These are phyloP conservation scores for Tachyglossus aculeatus DNA, from an alignment of 2,797 vertebrate species.

Conservation along the genomic window DNA sequence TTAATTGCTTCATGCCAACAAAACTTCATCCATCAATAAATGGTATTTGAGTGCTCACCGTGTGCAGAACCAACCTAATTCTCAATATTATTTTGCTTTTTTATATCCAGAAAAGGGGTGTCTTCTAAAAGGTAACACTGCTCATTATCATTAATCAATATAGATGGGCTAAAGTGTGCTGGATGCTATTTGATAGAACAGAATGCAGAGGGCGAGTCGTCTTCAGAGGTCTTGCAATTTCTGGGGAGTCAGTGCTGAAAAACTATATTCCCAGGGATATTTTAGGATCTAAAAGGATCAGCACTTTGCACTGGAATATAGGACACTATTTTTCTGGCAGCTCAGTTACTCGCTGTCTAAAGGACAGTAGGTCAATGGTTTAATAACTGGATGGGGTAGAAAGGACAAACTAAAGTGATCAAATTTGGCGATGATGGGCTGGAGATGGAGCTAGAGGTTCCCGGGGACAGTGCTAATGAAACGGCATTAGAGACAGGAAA, in stretches of 20 bases:
- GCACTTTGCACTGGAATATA: neutral
- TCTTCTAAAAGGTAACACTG: neutral
- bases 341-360: no score
- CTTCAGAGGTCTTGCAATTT: neutral
- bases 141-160: constrained; percentile 7
- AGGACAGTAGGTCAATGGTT: no score
- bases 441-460: no score
- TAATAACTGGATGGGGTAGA: no score
- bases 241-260: neutral
- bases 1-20: no score
- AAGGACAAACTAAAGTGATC: no score
- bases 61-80: no score
- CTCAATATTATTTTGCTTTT: neutral
- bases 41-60: no score
- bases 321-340: neutral
- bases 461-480: no score
- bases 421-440: no score
- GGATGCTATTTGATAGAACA: neutral
- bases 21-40: no score
- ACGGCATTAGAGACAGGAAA: no score
- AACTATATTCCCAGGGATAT: neutral
- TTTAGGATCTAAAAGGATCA: neutral
- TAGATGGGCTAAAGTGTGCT: neutral
- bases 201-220: neutral
- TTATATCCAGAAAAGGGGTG: neutral